Conservation (phyloP, 2,888 invertebrate genomes). For the Nasonia oneida region DNA sequence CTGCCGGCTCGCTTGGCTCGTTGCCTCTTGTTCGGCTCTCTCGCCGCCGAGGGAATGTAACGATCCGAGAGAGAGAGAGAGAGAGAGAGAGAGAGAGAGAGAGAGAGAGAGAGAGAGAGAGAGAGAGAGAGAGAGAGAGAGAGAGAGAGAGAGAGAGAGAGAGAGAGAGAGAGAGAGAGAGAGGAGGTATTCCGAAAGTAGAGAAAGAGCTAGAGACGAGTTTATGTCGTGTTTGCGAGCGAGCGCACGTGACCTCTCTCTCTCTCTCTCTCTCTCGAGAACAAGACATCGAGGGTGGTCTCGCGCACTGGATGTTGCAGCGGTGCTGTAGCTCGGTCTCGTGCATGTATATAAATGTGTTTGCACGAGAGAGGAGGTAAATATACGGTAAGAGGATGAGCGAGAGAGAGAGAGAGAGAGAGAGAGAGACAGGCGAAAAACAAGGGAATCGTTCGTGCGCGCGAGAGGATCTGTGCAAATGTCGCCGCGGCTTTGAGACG, state of each 20-base stretch:
- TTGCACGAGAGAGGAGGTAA: neutral
- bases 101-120: no score
- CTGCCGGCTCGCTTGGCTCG: neutral
- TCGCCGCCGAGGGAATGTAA: neutral
- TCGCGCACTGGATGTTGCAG: neutral
- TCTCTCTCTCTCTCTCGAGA: neutral
- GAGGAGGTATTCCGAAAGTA: neutral
- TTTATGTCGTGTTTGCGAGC: conserved; percentile 7
- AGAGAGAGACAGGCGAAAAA: neutral
- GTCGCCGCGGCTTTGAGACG: neutral
- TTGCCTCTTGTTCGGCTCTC: neutral
- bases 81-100: no score
- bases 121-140: no score
- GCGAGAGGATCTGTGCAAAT: neutral
- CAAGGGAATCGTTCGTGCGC: neutral
- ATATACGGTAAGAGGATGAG: neutral
- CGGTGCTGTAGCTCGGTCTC: neutral
- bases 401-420: neutral
- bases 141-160: no score
- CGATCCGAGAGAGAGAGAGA: neutral
- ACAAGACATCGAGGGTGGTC: conserved; percentile 8
- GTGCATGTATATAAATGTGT: neutral
- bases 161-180: neutral
- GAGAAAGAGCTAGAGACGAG: neutral
- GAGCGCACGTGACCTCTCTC: neutral